These are phyloP conservation scores for Lynx canadensis DNA, from an alignment of 2,113 vertebrate species.

Conservation along the genomic window DNA sequence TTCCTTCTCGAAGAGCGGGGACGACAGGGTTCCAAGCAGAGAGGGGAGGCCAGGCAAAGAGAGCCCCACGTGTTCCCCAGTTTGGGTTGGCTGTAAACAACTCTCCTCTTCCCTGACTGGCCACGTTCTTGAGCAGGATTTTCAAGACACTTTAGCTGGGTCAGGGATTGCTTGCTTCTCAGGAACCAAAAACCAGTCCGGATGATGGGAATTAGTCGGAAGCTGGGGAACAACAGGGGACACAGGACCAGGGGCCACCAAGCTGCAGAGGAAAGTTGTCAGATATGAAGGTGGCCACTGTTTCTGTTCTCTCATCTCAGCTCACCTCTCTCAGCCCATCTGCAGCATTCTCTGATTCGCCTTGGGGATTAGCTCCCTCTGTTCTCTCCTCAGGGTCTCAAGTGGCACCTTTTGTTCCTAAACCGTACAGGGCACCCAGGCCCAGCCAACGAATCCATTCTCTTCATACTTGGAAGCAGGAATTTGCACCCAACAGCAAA, in stretches of 20 bases:
- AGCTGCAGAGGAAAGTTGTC: too few species aligned
- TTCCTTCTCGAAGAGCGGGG: neutral
- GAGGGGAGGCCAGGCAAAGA: neutral
- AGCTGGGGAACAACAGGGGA: too few species aligned
- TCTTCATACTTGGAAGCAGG: neutral
- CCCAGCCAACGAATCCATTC: neutral
- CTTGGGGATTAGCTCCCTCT: neutral
- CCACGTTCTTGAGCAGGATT: neutral
- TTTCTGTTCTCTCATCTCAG: neutral
- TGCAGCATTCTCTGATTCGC: neutral
- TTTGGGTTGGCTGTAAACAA: neutral
- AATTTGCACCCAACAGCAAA: neutral
- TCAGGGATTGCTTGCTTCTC: neutral
- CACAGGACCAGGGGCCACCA: neutral
- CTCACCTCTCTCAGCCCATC: neutral
- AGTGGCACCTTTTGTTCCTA: neutral
- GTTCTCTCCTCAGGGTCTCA: neutral
- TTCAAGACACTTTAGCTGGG: neutral
- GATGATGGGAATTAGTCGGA: neutral
- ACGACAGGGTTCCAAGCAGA: neutral
- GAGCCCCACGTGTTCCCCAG: neutral
- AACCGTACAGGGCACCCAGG: neutral
- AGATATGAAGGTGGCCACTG: fast-evolving
- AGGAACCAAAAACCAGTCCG: neutral
- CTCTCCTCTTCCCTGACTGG: neutral